Percentiles rank a stretch among this genome's conserved stretches.
These are phyloP conservation scores for Palythoa caribaeorum DNA, from an alignment of 92 coral and sea anemone species.

Conservation along the genomic window DNA sequence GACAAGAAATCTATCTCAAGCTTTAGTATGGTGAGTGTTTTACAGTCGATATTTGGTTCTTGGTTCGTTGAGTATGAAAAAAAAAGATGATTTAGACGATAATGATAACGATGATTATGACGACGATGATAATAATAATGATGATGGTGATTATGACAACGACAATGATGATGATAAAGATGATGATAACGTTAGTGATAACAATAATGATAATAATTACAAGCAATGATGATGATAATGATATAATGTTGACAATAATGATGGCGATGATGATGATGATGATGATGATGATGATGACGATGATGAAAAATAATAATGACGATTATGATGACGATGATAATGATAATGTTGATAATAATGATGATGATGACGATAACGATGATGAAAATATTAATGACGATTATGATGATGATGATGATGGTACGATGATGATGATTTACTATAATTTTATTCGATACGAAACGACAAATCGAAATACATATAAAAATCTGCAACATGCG, in stretches of 20 bases:
- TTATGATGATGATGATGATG: neutral
- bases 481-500: no score
- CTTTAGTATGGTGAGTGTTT: neutral
- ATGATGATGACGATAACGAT: neutral
- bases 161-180: neutral
- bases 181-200: neutral
- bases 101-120: neutral
- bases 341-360: neutral
- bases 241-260: neutral
- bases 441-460: no score
- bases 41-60: neutral
- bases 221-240: neutral
- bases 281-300: neutral
- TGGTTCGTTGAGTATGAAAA: no score
- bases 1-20: neutral
- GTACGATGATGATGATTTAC: neutral
- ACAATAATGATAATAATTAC: neutral
- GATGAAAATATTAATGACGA: neutral
- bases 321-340: neutral
- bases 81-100: no score
- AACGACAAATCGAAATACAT: no score
- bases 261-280: neutral
- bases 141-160: neutral
- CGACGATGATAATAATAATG: neutral
- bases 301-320: neutral